These are phyloP conservation scores for Crocuta crocuta DNA, from an alignment of 2,113 vertebrate genomes.

Conservation along the genomic window DNA sequence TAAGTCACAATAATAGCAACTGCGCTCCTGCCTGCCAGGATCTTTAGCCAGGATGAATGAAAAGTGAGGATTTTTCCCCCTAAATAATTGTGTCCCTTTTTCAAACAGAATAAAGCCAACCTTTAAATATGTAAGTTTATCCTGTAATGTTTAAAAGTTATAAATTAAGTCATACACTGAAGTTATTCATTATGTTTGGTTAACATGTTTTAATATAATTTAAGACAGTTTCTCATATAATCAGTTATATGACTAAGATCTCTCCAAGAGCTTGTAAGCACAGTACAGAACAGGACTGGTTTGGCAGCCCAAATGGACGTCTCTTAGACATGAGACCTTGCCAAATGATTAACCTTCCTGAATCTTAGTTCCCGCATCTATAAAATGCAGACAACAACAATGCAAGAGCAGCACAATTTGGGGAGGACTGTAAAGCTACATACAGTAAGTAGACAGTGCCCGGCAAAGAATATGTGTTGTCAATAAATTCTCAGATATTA, in stretches of 20 bases:
- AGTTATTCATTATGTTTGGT: background rate
- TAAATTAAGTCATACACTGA: background rate
- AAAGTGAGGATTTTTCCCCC: background rate
- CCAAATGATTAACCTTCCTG: background rate
- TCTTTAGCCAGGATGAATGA: background rate
- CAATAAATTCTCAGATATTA: background rate
- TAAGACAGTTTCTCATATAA: background rate
- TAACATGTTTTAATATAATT: slow-evolving; percentile 1
- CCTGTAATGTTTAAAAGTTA: background rate
- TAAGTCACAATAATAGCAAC: background rate
- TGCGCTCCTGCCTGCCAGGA: background rate
- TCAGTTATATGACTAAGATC: background rate
- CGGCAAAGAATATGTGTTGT: background rate
- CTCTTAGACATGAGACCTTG: background rate
- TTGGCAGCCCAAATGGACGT: background rate
- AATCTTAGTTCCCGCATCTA: background rate
- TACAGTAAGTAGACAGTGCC: background rate
- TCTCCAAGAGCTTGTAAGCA: background rate
- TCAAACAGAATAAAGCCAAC: background rate
- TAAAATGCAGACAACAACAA: background rate
- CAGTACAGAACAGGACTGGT: background rate
- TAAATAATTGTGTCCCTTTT: background rate
- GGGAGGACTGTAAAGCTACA: background rate
- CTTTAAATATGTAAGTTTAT: background rate
- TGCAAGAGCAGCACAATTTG: background rate